Percentiles rank a stretch among this genome's conserved stretches.
Evolutionary conservation across 2,888 invertebrate species (phyloP).

Genomic region (Tiliacea aurago): DNA sequence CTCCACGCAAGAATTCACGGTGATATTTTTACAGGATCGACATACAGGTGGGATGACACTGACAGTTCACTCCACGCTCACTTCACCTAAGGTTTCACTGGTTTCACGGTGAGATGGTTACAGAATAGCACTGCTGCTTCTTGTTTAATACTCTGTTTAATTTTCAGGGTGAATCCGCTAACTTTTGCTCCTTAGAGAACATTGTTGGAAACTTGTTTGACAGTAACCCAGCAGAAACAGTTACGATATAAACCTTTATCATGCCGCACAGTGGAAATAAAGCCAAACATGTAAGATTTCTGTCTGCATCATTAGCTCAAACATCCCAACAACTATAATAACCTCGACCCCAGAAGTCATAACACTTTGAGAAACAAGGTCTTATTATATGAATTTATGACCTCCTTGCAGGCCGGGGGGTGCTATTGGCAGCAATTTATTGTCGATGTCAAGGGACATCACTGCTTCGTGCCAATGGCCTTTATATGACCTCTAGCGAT

Average conservation of each 20-base stretch:
- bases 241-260: not conserved
- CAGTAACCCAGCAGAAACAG: not conserved
- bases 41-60: too few relatives aligned
- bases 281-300: not conserved
- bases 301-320: conserved; percentile 21
- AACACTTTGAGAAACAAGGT: conserved; percentile 49
- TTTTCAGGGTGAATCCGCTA: too few relatives aligned
- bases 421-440: conserved; percentile 51
- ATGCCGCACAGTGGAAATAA: not conserved
- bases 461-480: conserved; percentile 50
- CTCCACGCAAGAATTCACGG: too few relatives aligned
- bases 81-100: too few relatives aligned
- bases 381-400: conserved; percentile 52
- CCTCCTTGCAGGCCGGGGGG: conserved; percentile 23
- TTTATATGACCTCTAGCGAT: conserved; percentile 25
- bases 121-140: too few relatives aligned
- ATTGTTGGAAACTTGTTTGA: not conserved
- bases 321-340: not conserved
- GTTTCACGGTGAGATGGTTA: too few relatives aligned
- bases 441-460: conserved; percentile 44
- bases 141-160: not conserved
- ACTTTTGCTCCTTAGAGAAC: not conserved
- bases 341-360: conserved; percentile 6
- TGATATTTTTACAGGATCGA: too few relatives aligned
- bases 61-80: too few relatives aligned